A percentile compares a stretch with the other conserved stretches of the same genome.
Evolutionary conservation across 2,888 invertebrate species (phyloP).

Genomic region (Orthonevra nobilis): DNA sequence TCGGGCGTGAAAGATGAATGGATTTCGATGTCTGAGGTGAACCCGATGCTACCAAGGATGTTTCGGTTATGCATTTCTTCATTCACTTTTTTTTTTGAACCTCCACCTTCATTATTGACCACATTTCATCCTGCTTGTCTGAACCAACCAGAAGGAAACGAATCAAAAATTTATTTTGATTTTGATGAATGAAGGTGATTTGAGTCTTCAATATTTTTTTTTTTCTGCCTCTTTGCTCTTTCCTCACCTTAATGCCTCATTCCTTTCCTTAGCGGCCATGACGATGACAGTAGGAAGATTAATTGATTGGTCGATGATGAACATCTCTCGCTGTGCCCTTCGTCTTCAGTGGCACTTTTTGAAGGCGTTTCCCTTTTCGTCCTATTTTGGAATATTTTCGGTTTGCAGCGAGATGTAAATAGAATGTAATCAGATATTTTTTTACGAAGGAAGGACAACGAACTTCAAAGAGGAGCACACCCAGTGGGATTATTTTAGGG

Average conservation of each 20-base stretch:
- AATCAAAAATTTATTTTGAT: conserved; percentile 62
- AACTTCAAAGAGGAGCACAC: background rate
- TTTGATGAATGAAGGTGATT: conserved; percentile 65
- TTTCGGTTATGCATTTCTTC: background rate
- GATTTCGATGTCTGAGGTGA: conserved; percentile 56
- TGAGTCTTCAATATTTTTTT: conserved; percentile 2
- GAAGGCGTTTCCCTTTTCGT: conserved; percentile 1
- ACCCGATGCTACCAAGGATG: conserved; percentile 21
- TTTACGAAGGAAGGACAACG: background rate
- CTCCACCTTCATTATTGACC: conserved; percentile 55
- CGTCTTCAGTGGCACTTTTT: conserved; percentile 10
- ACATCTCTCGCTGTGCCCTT: conserved; percentile 30
- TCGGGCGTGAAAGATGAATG: conserved; percentile 50
- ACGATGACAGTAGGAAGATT: conserved; percentile 50
- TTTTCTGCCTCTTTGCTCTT: background rate
- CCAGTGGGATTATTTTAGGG: conserved; percentile 20
- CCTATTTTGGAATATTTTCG: background rate
- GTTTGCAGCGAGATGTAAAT: conserved; percentile 35
- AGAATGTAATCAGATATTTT: conserved; percentile 53
- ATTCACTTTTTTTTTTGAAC: background rate
- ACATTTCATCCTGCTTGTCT: conserved; percentile 51
- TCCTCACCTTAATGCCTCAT: background rate
- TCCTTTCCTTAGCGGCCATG: background rate
- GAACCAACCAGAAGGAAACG: conserved; percentile 12
- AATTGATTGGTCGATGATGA: conserved; percentile 64